These are phyloP conservation scores for Oxyteleia sp. DNA, from an alignment of 2,888 invertebrate genomes.

Conservation along the genomic window DNA sequence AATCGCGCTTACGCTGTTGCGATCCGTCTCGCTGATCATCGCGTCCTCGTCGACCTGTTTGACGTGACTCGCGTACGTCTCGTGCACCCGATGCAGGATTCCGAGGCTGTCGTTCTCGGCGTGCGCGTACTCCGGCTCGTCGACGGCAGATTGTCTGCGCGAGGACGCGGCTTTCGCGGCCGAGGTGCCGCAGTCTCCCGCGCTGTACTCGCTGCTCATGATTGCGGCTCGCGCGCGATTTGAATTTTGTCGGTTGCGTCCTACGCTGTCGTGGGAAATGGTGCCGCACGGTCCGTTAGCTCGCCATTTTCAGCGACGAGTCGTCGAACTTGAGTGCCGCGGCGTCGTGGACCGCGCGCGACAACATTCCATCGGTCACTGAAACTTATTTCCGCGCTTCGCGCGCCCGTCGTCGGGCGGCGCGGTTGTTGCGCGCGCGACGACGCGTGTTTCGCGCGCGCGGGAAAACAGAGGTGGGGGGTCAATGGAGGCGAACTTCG, in stretches of 20 bases:
- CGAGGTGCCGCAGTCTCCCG: slow-evolving; percentile 25
- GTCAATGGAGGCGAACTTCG: too few species aligned
- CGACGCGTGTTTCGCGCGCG: too few species aligned
- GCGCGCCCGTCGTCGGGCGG: too few species aligned
- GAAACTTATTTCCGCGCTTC: not conserved
- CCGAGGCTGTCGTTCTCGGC: slow-evolving; percentile 80
- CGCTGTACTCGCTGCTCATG: slow-evolving; percentile 14
- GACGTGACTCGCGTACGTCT: slow-evolving; percentile 90
- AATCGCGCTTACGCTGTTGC: slow-evolving; percentile 75
- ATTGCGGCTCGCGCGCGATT: not conserved
- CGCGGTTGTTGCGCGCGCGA: too few species aligned
- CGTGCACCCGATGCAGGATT: slow-evolving; percentile 90
- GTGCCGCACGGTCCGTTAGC: not conserved
- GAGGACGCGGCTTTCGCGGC: not conserved
- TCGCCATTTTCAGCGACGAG: not conserved
- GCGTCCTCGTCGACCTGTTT: slow-evolving; percentile 88
- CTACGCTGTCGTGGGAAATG: not conserved
- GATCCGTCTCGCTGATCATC: slow-evolving; percentile 75
- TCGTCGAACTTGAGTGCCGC: not conserved
- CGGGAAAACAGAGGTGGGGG: too few species aligned
- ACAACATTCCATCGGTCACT: not conserved
- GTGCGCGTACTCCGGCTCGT: slow-evolving; percentile 36
- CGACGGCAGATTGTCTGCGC: slow-evolving; percentile 17
- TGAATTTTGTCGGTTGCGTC: not conserved
- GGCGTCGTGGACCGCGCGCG: not conserved